phyloP scores from a whole-genome alignment of 2,113 vertebrate species.

The Tamias sibiricus region DNA sequence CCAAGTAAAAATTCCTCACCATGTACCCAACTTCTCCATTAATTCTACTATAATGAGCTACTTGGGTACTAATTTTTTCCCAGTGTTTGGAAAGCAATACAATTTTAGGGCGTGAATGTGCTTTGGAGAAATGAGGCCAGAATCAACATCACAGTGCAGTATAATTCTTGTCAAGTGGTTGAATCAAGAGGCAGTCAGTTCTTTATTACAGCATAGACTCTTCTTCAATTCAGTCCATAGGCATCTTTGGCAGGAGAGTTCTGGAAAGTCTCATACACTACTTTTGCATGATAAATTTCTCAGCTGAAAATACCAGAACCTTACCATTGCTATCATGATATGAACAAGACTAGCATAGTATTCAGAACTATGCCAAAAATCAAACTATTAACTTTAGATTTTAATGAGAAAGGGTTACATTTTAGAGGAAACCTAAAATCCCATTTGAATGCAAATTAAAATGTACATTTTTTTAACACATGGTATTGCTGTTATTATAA shows the following conservation, averaged over 20 bases:
- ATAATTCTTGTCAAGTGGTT: neutral
- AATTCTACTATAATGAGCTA: neutral
- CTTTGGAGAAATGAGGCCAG: neutral
- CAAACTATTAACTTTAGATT: neutral
- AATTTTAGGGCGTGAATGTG: neutral
- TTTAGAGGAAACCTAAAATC: neutral
- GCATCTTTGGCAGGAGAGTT: neutral
- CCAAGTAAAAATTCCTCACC: neutral
- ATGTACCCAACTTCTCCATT: neutral
- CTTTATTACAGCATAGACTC: neutral
- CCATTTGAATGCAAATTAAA: neutral
- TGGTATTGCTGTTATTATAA: neutral
- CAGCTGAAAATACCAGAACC: neutral
- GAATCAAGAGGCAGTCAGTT: neutral
- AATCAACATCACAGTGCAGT: neutral
- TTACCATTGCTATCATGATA: neutral
- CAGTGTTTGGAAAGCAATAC: neutral
- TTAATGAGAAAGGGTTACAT: neutral
- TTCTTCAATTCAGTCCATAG: neutral
- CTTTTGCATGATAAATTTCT: neutral
- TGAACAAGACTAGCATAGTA: neutral
- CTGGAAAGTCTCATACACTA: neutral
- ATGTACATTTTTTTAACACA: neutral
- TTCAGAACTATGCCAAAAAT: constrained; percentile 4
- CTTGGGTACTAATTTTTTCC: neutral